Conservation (phyloP, 2,888 invertebrate genomes). For the Adelphocoris suturalis region DNA sequence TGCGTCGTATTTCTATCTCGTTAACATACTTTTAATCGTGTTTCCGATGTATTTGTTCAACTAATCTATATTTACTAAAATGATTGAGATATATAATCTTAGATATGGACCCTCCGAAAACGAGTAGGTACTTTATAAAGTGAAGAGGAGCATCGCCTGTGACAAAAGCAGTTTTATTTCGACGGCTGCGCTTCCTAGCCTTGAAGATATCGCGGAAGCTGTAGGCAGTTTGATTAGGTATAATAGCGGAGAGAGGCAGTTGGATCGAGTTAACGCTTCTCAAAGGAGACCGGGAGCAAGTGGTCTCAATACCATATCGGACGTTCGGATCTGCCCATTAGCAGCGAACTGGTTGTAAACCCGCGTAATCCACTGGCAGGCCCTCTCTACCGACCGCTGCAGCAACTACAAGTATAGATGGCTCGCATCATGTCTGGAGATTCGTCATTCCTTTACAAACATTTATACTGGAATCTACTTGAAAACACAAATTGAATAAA, state of each 20-base stretch:
- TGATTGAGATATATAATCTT: too few species aligned
- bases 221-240: conserved; percentile 33
- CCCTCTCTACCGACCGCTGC: not conserved
- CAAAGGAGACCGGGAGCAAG: conserved; percentile 35
- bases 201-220: conserved; percentile 39
- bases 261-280: conserved; percentile 48
- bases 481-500: too few species aligned
- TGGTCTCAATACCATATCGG: conserved; percentile 36
- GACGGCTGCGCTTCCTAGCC: conserved; percentile 36
- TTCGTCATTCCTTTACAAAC: too few species aligned
- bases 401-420: not conserved
- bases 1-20: too few species aligned
- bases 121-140: too few species aligned
- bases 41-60: too few species aligned
- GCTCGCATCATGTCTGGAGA: not conserved
- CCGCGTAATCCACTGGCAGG: conserved; percentile 9
- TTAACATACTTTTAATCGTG: too few species aligned
- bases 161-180: too few species aligned
- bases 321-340: conserved; percentile 43
- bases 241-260: conserved; percentile 37
- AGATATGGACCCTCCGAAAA: too few species aligned
- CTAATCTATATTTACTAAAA: too few species aligned
- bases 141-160: too few species aligned
- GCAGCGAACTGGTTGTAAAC: conserved; percentile 23
- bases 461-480: too few species aligned